These are phyloP conservation scores for Myotis pilosus DNA, from an alignment of 2,797 vertebrate genomes.

Conservation along the genomic window DNA sequence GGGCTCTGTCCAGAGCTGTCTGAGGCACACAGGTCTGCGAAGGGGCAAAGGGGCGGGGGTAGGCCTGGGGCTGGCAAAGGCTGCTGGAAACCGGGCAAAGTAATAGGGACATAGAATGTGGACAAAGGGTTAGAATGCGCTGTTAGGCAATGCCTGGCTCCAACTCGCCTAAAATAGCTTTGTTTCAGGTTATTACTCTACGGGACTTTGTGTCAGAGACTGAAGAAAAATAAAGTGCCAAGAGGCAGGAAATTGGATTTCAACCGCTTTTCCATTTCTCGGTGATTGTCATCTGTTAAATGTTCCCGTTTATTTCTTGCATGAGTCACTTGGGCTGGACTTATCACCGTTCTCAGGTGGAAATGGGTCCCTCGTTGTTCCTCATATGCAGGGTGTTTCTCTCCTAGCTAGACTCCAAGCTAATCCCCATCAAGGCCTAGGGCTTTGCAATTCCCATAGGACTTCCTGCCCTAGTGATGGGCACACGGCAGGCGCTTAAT, in stretches of 20 bases:
- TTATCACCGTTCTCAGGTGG: not conserved
- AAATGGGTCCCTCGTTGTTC: not conserved
- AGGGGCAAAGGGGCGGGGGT: not conserved
- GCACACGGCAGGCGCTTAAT: not conserved
- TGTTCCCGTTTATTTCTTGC: conserved; percentile 13
- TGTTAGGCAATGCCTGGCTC: not conserved
- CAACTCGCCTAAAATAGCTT: not conserved
- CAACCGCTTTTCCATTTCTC: not conserved
- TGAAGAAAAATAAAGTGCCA: not conserved
- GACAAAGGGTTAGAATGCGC: not conserved
- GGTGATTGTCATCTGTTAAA: not conserved
- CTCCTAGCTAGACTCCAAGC: not conserved
- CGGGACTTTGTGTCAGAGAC: not conserved
- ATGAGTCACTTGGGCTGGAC: conserved; percentile 17
- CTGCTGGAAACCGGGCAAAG: not conserved
- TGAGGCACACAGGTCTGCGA: not conserved
- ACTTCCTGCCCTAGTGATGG: not conserved
- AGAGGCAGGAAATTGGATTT: conserved; percentile 46
- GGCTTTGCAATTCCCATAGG: not conserved
- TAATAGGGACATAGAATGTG: not conserved
- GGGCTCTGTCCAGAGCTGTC: not conserved
- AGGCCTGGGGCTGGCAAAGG: not conserved
- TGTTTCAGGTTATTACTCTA: conserved; percentile 40
- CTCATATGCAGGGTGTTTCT: not conserved
- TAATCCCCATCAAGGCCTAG: not conserved